Percentiles rank a stretch among this genome's conserved stretches.
Evolutionary conservation across 2,888 invertebrate genomes (phyloP).

Genomic region (Rhorus exstirpatorius): DNA sequence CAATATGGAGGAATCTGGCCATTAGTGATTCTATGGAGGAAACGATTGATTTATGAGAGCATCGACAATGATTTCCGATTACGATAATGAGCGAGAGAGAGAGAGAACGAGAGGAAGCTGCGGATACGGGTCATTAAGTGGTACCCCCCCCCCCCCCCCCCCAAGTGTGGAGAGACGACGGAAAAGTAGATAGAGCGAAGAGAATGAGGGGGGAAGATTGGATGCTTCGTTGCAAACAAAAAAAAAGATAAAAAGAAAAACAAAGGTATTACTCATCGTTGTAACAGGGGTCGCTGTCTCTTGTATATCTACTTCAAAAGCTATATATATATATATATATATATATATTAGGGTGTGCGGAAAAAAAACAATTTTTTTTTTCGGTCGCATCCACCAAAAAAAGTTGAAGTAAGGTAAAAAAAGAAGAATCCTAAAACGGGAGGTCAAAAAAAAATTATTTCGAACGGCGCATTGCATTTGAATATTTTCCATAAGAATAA

Average conservation of each 20-base stretch:
- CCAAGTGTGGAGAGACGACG: slow-evolving; percentile 18
- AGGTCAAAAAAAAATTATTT: no score
- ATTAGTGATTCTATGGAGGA: not conserved
- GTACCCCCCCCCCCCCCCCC: not conserved
- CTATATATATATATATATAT: no score
- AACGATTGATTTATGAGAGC: slow-evolving; percentile 35
- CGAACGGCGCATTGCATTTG: no score
- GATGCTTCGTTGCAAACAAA: slow-evolving; percentile 40
- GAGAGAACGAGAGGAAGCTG: slow-evolving; percentile 53
- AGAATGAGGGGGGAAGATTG: slow-evolving; percentile 40
- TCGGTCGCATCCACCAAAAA: no score
- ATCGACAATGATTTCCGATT: slow-evolving; percentile 59
- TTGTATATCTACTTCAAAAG: slow-evolving; percentile 43
- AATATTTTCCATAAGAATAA: no score
- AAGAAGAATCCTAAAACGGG: no score
- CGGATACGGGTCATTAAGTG: slow-evolving; percentile 62
- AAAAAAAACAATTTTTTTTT: no score
- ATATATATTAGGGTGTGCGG: no score
- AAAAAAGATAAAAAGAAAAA: slow-evolving; percentile 44
- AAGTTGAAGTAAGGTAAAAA: no score
- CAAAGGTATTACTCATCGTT: slow-evolving; percentile 64
- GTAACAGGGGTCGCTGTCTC: slow-evolving; percentile 65
- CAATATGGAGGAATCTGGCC: no score
- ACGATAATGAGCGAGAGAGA: slow-evolving; percentile 32
- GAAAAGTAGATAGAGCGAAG: slow-evolving; percentile 26